Base-by-base conservation (phyloP, 2,113 vertebrate genomes). In the Oryzias javanicus region DNA sequence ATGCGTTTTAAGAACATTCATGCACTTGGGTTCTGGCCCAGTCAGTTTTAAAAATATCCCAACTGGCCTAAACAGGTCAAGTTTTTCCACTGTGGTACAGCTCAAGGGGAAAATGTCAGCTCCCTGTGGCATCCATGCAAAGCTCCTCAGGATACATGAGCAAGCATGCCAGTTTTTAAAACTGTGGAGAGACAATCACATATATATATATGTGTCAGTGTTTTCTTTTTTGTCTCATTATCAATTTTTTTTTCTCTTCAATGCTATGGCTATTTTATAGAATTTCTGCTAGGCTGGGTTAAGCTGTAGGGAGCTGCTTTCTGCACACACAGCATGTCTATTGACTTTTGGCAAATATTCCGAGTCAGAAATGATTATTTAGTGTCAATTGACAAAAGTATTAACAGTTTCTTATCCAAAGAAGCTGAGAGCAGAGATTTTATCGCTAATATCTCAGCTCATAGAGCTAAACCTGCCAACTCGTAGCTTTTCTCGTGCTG, bases 51-150 rank as follows among this genome's bases (percentile, higher is more conserved):
- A 77, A 59, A 67, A 73, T 75, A 76, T 74, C 44, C 53, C 14
- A 44, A 46, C 14, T 57, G 57, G 24, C 10, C 49, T 27, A 41
- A 52, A 29, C 14, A 0, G 13, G 51, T 70, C 60, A 68, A 42
- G 55, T 55, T 66, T 78, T 74, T 64, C 77, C 70, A 75, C 42
- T 24, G 40, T 53, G 60, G 52, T 65, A 60, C 42, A 68, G 57
- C 50, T 61, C 40, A 27, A 63, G 70, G 64, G 45, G 51, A 60
- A 24, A 16, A 67, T 64, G 55, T 76, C 52, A n/a, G 60, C 44
- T 70, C 3, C 41, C 41, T 47, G 41, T 51, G 29, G 44, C 44
- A 24, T 70, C 51, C 69, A 63, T 62, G 47, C 22, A 65, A 35
- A 56, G 53, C 27, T 13, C 20, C 14, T 27, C 50, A 46, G 42